Percentiles rank a stretch among this genome's conserved stretches.
Conservation (phyloP, 2,113 vertebrate genomes). For the Jacana jacana region DNA sequence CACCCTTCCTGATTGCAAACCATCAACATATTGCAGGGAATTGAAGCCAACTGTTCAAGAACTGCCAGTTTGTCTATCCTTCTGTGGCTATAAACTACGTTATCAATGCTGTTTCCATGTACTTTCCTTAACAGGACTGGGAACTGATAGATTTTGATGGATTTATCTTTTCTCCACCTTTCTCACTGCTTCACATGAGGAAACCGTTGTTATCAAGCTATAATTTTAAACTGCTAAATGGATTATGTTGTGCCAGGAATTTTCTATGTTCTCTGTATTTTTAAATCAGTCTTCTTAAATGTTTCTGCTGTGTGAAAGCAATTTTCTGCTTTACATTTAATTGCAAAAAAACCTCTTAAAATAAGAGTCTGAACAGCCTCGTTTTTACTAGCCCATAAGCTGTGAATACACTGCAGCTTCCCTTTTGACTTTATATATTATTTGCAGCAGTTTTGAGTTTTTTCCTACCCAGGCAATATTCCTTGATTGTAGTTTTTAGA, state of each 20-base stretch:
- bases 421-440: background rate
- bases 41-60: background rate
- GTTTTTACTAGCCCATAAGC: background rate
- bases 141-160: background rate
- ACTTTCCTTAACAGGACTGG: background rate
- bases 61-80: background rate
- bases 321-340: background rate
- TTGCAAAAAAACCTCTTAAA: background rate
- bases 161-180: background rate
- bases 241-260: background rate
- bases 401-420: background rate
- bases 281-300: background rate
- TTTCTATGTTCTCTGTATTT: background rate
- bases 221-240: background rate
- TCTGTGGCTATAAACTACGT: background rate
- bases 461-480: background rate
- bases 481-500: background rate
- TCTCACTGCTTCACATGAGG: background rate
- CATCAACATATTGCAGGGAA: background rate
- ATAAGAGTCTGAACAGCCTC: background rate
- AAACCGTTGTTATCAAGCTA: background rate
- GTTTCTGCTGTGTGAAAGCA: background rate
- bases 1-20: background rate
- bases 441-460: background rate
- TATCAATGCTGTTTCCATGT: background rate